A percentile compares a stretch with the other conserved stretches of the same genome.
Evolutionary conservation across 2,888 invertebrate genomes (phyloP).

Genomic region (Ectemnius continuus): DNA sequence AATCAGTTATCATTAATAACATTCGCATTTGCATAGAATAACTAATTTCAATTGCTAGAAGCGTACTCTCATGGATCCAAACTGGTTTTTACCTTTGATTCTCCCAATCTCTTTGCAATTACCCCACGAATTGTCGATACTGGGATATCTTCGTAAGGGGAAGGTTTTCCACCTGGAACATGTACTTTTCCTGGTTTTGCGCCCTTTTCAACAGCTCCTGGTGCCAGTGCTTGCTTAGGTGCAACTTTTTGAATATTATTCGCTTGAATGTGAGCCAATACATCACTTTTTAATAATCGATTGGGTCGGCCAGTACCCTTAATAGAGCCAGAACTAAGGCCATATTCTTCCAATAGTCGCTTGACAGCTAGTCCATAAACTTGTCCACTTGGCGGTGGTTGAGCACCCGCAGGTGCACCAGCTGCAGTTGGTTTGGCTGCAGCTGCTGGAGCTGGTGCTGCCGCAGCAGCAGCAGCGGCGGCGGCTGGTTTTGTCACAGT

Average conservation of each 20-base stretch:
- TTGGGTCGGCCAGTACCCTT: conserved; percentile 81
- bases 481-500: conserved; percentile 40
- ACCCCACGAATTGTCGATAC: conserved; percentile 81
- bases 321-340: conserved; percentile 77
- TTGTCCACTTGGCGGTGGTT: conserved; percentile 65
- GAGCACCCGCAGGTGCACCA: conserved; percentile 20
- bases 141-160: conserved; percentile 80
- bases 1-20: too few relatives aligned
- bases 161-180: conserved; percentile 52
- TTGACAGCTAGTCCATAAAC: conserved; percentile 82
- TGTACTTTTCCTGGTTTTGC: conserved; percentile 8
- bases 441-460: conserved; percentile 22
- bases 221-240: conserved; percentile 51
- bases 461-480: conserved; percentile 26
- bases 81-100: conserved; percentile 80
- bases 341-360: conserved; percentile 81
- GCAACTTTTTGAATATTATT: conserved; percentile 77
- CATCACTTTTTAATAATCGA: conserved; percentile 82
- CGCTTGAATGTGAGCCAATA: conserved; percentile 77
- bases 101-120: conserved; percentile 83
- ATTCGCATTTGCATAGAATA: too few relatives aligned
- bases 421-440: conserved; percentile 36
- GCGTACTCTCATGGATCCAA: background rate
- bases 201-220: background rate
- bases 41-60: conserved; percentile 1